Evolutionary conservation across 92 coral and sea anemone species (phyloP).

Genomic region (Phenganax subtilis): DNA sequence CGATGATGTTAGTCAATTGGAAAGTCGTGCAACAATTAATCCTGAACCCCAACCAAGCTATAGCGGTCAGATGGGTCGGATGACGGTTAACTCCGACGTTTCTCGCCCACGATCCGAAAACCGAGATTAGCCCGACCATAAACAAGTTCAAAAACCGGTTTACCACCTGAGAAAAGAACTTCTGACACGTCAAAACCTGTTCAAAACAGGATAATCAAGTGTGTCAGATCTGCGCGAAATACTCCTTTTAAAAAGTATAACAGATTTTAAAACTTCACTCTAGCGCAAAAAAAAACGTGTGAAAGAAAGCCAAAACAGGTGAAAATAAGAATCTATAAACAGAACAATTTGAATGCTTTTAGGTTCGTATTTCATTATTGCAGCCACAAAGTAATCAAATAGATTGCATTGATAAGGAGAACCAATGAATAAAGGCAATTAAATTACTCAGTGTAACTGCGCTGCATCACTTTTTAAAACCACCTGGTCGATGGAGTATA

Average conservation of each 20-base stretch:
- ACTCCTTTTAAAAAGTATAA: neutral
- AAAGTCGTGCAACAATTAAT: neutral
- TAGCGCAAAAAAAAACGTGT: neutral
- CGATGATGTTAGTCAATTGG: neutral
- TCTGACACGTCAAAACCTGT: neutral
- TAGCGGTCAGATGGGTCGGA: neutral
- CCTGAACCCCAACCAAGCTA: neutral
- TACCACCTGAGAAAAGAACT: neutral
- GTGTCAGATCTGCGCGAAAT: neutral
- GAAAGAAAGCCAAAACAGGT: slow-evolving; percentile 3
- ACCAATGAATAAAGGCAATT: slow-evolving; percentile 8
- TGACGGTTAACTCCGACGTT: slow-evolving; percentile 2
- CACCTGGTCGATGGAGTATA: slow-evolving; percentile 5
- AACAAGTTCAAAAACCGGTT: slow-evolving; percentile 25
- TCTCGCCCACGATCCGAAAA: slow-evolving; percentile 13
- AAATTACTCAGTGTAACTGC: neutral
- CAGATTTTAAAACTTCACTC: neutral
- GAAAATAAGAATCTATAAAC: neutral
- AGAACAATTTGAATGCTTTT: slow-evolving; percentile 14
- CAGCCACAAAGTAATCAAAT: slow-evolving; percentile 14
- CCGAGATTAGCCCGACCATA: slow-evolving; percentile 22
- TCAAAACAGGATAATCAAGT: neutral
- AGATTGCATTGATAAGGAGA: slow-evolving; percentile 13
- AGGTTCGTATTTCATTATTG: slow-evolving; percentile 11
- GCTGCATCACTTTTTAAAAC: slow-evolving; percentile 12